Evolutionary conservation across 2,888 invertebrate genomes (phyloP).

Genomic region (Bedellia somnulentella): DNA sequence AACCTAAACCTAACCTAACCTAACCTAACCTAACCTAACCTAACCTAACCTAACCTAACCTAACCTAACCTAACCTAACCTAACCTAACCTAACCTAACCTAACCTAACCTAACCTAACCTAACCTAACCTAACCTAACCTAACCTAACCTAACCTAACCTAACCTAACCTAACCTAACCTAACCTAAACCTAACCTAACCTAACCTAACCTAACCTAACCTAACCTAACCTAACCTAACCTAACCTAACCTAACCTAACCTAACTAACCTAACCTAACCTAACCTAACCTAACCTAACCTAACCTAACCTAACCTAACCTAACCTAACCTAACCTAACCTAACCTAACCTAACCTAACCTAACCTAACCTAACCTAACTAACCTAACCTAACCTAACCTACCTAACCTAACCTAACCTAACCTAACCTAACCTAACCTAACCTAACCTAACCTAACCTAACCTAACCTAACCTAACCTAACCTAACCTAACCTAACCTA

Average conservation of each 20-base stretch:
- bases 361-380: constrained; percentile 6
- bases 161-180: constrained; percentile 5
- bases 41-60: constrained; percentile 4
- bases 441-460: constrained; percentile 6
- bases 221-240: constrained; percentile 1
- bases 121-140: constrained; percentile 4
- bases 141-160: constrained; percentile 5
- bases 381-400: constrained; percentile 7
- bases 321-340: constrained; percentile 7
- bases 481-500: constrained; percentile 1
- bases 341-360: constrained; percentile 6
- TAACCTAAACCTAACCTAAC: constrained; percentile 3
- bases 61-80: constrained; percentile 4
- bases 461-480: constrained; percentile 6
- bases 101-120: constrained; percentile 2
- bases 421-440: constrained; percentile 6
- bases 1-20: constrained; percentile 3
- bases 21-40: constrained; percentile 4
- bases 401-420: constrained; percentile 6
- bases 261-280: constrained; percentile 5
- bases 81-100: constrained; percentile 4
- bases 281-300: constrained; percentile 7
- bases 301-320: constrained; percentile 8
- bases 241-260: constrained; percentile 2
- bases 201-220: constrained; percentile 1